A percentile compares a stretch with the other conserved stretches of the same genome.
Conservation (phyloP, 2,797 vertebrate genomes). For the Myotis planiceps region DNA sequence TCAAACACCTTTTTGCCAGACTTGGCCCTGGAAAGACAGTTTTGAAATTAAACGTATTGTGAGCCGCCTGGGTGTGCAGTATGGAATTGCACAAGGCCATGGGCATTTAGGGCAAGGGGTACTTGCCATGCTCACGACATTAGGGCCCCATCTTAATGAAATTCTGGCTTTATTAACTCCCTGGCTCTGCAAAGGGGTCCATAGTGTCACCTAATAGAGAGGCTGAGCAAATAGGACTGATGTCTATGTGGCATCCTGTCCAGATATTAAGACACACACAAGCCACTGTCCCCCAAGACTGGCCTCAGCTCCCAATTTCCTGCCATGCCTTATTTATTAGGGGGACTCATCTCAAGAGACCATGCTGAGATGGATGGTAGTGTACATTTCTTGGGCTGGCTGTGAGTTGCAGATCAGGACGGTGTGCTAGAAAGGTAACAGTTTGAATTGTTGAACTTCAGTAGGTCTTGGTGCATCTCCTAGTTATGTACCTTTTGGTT, state of each 20-base stretch:
- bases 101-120: background rate
- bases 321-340: background rate
- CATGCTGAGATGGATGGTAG: background rate
- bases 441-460: background rate
- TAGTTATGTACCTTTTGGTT: conserved; percentile 65
- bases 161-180: background rate
- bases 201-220: background rate
- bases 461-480: background rate
- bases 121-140: no score
- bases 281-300: background rate
- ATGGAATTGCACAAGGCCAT: background rate
- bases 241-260: conserved; percentile 9
- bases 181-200: background rate
- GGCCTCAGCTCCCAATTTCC: conserved; percentile 3
- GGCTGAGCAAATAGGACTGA: background rate
- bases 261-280: background rate
- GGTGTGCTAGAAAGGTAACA: background rate
- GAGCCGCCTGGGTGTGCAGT: background rate
- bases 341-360: background rate
- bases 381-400: background rate
- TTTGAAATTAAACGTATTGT: conserved; percentile 5
- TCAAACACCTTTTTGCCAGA: conserved; percentile 17
- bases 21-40: conserved; percentile 33
- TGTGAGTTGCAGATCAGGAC: background rate
- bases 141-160: background rate